These are phyloP conservation scores for Rhopalosiphum padi DNA, from an alignment of 1,140 invertebrate genomes.

Conservation along the genomic window DNA sequence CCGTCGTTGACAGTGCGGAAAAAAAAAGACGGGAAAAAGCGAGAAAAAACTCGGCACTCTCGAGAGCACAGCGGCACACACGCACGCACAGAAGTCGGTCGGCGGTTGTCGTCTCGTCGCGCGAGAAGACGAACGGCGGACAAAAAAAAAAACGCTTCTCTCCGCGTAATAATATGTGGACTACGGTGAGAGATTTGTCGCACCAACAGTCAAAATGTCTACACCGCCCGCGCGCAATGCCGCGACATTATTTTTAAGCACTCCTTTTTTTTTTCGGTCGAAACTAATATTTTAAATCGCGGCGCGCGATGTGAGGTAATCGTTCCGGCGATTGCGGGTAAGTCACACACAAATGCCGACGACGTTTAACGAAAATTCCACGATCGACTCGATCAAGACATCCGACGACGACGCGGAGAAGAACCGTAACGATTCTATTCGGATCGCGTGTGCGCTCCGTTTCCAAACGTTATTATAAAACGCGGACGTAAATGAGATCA, in stretches of 20 bases:
- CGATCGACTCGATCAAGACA: neutral
- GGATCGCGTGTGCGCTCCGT: too few relatives aligned
- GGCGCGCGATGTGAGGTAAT: neutral
- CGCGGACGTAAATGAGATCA: neutral
- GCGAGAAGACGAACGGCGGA: too few relatives aligned
- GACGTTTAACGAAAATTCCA: neutral
- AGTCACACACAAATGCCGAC: too few relatives aligned
- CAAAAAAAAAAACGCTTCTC: neutral
- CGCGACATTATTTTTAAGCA: neutral
- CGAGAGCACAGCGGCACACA: neutral
- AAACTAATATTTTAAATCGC: neutral
- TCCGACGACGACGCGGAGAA: too few relatives aligned
- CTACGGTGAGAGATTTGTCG: neutral
- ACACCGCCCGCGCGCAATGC: too few relatives aligned
- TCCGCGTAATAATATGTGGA: too few relatives aligned
- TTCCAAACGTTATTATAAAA: too few relatives aligned
- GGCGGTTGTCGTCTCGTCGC: neutral
- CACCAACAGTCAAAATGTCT: too few relatives aligned
- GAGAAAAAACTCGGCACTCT: neutral
- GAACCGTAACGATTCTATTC: too few relatives aligned
- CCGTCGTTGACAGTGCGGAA: conserved; percentile 39
- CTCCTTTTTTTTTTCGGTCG: neutral
- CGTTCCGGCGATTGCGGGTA: neutral
- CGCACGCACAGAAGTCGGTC: neutral
- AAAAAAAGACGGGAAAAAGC: neutral